A percentile compares a stretch with the other conserved stretches of the same genome.
Evolutionary conservation across 1,140 invertebrate species (phyloP).

Genomic region (Leucophenga varia): DNA sequence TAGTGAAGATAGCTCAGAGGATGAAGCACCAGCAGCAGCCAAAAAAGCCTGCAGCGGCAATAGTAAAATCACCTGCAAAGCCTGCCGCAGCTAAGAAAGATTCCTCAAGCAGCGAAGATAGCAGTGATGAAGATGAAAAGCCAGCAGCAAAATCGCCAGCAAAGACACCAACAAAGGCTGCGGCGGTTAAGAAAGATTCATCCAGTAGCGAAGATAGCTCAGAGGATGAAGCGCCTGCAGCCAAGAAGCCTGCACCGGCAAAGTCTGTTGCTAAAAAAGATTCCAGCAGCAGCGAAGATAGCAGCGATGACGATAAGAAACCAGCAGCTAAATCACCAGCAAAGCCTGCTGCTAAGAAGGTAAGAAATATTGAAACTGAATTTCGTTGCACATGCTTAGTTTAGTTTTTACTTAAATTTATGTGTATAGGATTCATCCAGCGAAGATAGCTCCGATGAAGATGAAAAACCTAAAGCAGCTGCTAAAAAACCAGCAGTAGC

Average conservation of each 20-base stretch:
- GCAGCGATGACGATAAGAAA: constrained; percentile 29
- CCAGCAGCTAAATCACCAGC: constrained; percentile 23
- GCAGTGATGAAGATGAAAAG: constrained; percentile 39
- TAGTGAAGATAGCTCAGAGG: no score
- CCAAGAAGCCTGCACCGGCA: constrained; percentile 20
- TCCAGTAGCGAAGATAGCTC: constrained; percentile 21
- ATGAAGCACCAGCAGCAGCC: constrained; percentile 3
- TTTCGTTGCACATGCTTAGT: no score
- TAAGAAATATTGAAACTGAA: no score
- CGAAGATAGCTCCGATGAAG: not conserved
- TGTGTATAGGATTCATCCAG: no score
- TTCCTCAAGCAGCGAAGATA: constrained; percentile 14
- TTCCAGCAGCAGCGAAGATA: constrained; percentile 41
- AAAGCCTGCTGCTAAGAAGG: constrained; percentile 27
- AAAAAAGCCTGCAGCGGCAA: constrained; percentile 4
- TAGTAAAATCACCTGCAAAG: constrained; percentile 1
- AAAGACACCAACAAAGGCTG: constrained; percentile 13
- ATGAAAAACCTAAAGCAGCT: constrained; percentile 5
- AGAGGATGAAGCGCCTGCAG: constrained; percentile 18
- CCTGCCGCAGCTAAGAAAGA: constrained; percentile 10
- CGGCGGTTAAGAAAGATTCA: constrained; percentile 12
- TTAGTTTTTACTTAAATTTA: no score
- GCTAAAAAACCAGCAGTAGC: not conserved
- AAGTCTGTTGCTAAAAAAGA: constrained; percentile 23
- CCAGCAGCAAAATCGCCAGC: constrained; percentile 16